A percentile compares a stretch with the other conserved stretches of the same genome.
Evolutionary conservation across 1,140 invertebrate species (phyloP).

Genomic region (Bombus balteatus): DNA sequence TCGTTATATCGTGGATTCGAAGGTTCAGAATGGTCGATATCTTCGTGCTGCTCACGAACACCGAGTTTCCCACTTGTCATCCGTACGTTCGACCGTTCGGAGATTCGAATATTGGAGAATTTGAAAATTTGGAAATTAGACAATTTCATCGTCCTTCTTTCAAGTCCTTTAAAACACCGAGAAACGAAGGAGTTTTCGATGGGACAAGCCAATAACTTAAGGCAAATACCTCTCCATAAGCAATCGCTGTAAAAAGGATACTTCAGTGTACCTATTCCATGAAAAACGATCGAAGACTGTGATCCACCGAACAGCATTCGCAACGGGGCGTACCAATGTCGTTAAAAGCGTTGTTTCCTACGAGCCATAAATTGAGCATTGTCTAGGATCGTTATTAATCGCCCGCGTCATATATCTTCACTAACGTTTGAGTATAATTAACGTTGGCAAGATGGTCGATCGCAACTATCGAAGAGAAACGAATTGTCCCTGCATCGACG

Average conservation of each 20-base stretch:
- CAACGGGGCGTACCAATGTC: neutral
- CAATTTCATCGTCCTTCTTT: neutral
- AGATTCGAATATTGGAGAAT: neutral
- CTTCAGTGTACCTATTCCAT: neutral
- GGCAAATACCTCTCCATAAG: too few relatives aligned
- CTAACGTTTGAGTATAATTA: constrained; percentile 15
- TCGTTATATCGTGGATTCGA: neutral
- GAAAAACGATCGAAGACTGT: neutral
- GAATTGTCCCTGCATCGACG: neutral
- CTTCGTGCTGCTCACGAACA: neutral
- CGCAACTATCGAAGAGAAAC: neutral
- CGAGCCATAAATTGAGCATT: neutral
- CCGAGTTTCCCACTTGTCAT: neutral
- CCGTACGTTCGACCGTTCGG: too few relatives aligned
- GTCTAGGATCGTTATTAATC: constrained; percentile 10
- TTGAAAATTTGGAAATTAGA: neutral
- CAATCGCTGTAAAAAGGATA: neutral
- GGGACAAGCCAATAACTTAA: too few relatives aligned
- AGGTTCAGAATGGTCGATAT: neutral
- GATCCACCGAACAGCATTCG: neutral
- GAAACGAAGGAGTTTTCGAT: too few relatives aligned
- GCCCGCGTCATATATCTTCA: neutral
- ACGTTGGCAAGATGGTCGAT: neutral
- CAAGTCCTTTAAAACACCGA: too few relatives aligned
- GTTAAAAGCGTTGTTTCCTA: neutral